Conservation (phyloP, 2,797 vertebrate genomes). For the Leucoraja ocellata region DNA sequence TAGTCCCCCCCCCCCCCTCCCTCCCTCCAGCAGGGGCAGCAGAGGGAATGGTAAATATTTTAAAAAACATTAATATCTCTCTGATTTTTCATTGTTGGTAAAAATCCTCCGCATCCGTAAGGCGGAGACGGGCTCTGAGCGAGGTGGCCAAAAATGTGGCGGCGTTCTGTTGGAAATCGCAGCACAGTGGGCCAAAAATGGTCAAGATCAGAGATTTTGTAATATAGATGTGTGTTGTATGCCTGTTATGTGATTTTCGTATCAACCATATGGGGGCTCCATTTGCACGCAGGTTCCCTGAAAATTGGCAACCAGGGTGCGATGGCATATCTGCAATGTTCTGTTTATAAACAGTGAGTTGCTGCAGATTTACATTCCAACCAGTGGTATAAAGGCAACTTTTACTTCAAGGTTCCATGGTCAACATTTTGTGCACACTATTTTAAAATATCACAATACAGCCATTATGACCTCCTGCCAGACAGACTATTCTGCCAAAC, state of each 20-base stretch:
- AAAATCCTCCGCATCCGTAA: too few relatives aligned
- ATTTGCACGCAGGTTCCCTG: neutral
- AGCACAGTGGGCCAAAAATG: too few relatives aligned
- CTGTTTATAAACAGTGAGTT: neutral
- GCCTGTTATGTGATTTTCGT: neutral
- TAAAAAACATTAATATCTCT: too few relatives aligned
- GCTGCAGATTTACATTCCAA: neutral
- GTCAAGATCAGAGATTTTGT: too few relatives aligned
- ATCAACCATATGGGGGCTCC: neutral
- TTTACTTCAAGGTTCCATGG: neutral
- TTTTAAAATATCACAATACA: neutral
- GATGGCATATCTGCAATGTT: neutral
- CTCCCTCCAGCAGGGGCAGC: too few relatives aligned
- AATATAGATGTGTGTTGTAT: too few relatives aligned
- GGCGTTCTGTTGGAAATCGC: too few relatives aligned
- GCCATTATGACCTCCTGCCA: neutral
- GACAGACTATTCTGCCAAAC: neutral
- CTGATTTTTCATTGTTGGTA: too few relatives aligned
- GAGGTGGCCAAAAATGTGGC: too few relatives aligned
- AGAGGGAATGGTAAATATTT: too few relatives aligned
- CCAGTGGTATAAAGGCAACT: neutral
- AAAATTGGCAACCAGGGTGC: neutral
- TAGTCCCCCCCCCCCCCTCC: too few relatives aligned
- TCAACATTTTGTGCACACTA: neutral
- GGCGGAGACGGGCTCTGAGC: too few relatives aligned